phyloP scores from a whole-genome alignment of 2,113 vertebrate genomes.

The Mohoua ochrocephala region DNA sequence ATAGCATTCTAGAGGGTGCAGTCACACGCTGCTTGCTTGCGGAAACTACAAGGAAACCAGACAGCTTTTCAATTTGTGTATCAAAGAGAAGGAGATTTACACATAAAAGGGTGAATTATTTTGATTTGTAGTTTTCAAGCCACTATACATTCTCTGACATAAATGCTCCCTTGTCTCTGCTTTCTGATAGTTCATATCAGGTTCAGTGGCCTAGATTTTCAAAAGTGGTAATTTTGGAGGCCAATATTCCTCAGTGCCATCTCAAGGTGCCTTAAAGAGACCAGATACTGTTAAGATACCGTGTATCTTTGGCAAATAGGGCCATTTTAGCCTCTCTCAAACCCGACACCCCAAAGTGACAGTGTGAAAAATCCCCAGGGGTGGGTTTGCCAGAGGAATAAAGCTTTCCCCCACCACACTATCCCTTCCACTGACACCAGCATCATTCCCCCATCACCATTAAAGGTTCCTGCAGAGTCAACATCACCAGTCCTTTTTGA shows the following conservation, averaged over 20 bases:
- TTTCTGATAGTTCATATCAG: conserved; percentile 23
- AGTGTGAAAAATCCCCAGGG: neutral
- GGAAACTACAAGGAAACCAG: conserved; percentile 51
- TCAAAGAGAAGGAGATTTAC: conserved; percentile 44
- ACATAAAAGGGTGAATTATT: conserved; percentile 58
- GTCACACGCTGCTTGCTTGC: neutral
- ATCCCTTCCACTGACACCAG: neutral
- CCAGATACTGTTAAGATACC: neutral
- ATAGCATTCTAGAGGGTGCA: conserved; percentile 7
- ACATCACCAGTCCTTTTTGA: neutral
- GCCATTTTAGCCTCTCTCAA: neutral
- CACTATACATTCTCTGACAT: neutral
- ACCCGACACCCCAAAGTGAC: neutral
- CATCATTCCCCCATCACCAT: neutral
- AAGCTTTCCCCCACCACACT: neutral
- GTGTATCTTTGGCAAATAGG: neutral
- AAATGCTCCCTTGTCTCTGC: conserved; percentile 10
- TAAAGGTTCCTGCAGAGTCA: neutral
- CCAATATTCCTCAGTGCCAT: neutral
- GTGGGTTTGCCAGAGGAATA: neutral
- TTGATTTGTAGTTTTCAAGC: conserved; percentile 46
- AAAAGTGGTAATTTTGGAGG: neutral
- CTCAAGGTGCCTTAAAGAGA: neutral
- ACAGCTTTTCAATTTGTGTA: conserved; percentile 60
- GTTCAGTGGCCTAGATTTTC: conserved; percentile 26